These are phyloP conservation scores for Nasonia giraulti DNA, from an alignment of 1,140 invertebrate species.

Conservation along the genomic window DNA sequence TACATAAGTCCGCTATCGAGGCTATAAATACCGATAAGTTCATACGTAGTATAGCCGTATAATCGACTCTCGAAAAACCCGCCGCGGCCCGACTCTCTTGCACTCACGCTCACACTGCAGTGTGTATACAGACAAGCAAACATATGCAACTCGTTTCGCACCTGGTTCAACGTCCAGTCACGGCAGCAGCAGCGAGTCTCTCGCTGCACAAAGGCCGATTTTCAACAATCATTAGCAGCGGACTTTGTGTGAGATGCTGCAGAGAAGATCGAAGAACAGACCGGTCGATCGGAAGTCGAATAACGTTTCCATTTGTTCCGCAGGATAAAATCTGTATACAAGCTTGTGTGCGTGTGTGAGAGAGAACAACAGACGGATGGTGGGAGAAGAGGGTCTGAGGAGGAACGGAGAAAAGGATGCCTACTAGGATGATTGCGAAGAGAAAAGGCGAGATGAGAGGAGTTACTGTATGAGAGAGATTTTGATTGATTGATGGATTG, in stretches of 20 bases:
- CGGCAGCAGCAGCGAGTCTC: background rate
- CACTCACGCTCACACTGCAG: background rate
- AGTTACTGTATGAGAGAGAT: background rate
- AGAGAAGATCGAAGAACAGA: constrained; percentile 50
- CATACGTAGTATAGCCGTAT: background rate
- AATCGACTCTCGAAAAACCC: background rate
- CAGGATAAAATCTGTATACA: constrained; percentile 42
- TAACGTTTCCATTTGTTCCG: constrained; percentile 54
- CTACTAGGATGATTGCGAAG: constrained; percentile 20
- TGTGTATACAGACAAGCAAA: background rate
- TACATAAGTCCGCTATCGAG: background rate
- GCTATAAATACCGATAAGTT: constrained; percentile 4
- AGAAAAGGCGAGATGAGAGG: constrained; percentile 35
- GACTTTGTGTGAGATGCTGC: constrained; percentile 7
- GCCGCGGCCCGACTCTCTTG: background rate
- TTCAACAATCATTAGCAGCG: constrained; percentile 24
- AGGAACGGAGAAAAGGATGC: background rate
- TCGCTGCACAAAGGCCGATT: background rate
- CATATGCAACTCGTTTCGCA: constrained; percentile 28
- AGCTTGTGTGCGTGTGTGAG: background rate
- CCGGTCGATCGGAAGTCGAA: constrained; percentile 40
- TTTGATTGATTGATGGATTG: constrained; percentile 30
- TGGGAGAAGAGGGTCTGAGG: too few species aligned
- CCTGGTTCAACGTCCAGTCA: background rate
- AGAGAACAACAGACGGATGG: background rate